These are phyloP conservation scores for Adelognathus sp. DNA, from an alignment of 2,888 invertebrate species.

Conservation along the genomic window DNA sequence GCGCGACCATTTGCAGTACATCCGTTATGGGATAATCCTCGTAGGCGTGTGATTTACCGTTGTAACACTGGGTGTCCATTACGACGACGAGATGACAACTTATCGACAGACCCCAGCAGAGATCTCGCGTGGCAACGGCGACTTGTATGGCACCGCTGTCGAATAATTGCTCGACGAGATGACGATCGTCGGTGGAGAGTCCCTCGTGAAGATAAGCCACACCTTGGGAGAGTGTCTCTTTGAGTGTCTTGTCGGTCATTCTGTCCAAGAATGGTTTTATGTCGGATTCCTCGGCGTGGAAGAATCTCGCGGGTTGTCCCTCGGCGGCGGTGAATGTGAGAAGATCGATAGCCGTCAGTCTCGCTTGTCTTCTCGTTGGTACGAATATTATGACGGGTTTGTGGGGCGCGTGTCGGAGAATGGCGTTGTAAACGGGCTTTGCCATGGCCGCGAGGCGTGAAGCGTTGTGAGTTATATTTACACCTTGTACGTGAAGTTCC, in stretches of 20 bases:
- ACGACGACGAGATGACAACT: constrained; percentile 97
- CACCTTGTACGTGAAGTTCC: constrained; percentile 97
- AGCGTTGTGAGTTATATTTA: constrained; percentile 98
- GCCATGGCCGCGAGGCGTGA: constrained; percentile 98
- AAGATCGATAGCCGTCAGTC: constrained; percentile 97
- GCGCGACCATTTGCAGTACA: constrained; percentile 98
- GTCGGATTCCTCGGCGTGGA: constrained; percentile 93
- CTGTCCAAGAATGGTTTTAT: constrained; percentile 94
- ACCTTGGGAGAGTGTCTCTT: constrained; percentile 96
- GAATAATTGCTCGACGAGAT: constrained; percentile 96
- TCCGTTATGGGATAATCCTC: constrained; percentile 99
- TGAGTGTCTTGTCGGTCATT: constrained; percentile 94
- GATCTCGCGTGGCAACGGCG: constrained; percentile 94
- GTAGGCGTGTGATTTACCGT: constrained; percentile 89
- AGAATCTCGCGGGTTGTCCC: constrained; percentile 92
- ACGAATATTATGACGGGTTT: constrained; percentile 96
- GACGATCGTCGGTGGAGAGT: constrained; percentile 90
- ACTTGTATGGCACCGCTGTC: constrained; percentile 96
- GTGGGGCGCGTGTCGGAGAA: constrained; percentile 90
- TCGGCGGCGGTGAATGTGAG: constrained; percentile 97
- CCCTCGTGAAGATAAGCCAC: constrained; percentile 99
- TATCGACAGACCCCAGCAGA: constrained; percentile 96
- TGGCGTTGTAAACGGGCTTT: constrained; percentile 97
- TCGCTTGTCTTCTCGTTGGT: constrained; percentile 94
- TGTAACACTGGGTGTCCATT: constrained; percentile 95